Base-by-base conservation (phyloP, 2,888 invertebrate genomes). In the Spodoptera exigua region DNA sequence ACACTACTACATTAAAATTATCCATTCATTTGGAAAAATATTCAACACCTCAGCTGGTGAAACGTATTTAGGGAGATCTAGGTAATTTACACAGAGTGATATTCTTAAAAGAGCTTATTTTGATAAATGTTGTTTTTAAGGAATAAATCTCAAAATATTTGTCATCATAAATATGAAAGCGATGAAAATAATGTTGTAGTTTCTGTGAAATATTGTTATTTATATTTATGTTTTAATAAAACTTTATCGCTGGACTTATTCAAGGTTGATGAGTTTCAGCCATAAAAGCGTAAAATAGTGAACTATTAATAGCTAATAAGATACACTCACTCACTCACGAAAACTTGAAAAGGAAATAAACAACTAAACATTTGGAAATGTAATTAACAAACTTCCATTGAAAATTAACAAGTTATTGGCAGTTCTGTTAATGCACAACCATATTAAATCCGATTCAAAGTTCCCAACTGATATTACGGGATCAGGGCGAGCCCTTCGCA, bases 1-100 rank as follows among this genome's bases (percentile, higher is more conserved):
- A 17, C 41, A 59, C 64, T 52, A 58, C 65, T 56, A 55, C 55
- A 74, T 76, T 64, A 70, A 70, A 70, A 74, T 76, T 70, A 66
- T 52, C 35, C 46, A 54, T 56, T 65, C 61, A 45, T 60, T 74
- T 52, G 9, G 11, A 45, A 54, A 59, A 61, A 59, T 47, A 48
- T 61, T 52, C 32, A 58, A 34, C 70, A 48, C 37, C 53, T 58
- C 49, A 35, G 39, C 52, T 27, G 46, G n/a, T 27, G 2, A 40
- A 58, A 43, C 34, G 27, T 55, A 32, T 62, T 67, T 63, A 40
- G 16, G 9, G 17, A 12, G 34, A 52, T 53, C 32, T 46, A 37
- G 17, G 14, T 47, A 55, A 61, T 61, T 56, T 63, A 35, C 21
- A 27, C 17, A 11, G 14, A n/a, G 37, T 61, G 47, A 60, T 39